Evolutionary conservation across 2,797 vertebrate genomes (phyloP), one percentile per base, ranked within the genome.

Genomic region (Staurois parvus): DNA sequence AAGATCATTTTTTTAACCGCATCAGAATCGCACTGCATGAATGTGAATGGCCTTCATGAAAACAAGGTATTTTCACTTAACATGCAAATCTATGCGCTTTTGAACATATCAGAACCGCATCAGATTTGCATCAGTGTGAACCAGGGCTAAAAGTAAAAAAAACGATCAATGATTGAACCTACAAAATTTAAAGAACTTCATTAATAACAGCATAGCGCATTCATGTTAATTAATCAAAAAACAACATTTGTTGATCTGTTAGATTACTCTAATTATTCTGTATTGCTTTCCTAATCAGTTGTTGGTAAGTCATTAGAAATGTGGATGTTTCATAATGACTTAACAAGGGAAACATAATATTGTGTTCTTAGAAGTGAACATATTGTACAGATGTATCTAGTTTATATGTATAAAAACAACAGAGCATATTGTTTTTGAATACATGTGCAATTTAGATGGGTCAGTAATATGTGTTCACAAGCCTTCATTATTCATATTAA

Each of bases 241-340:
- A 62, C 10, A 84, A 45, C 56, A 84, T 73, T 79, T 84, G 76
- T 84, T 79, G 76, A 79, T 84, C 26, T 78, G 29, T 77, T n/a
- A 72, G 74, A 77, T 72, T 52, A 72, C 24, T 32, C 34, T 79
- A 73, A 79, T 84, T 84, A 56, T 77, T 48, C 17, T 85, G 72
- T 80, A 79, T 84, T 73, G 76, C 76, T 68, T 81, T 59, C 64
- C 75, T 81, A 69, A 85, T 81, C 72, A 76, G 37, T 30, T 59
- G 7, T 40, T 68, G 69, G 64, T 70, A 81, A 59, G 29, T 81
- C n/a, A 81, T 85, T 81, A 69, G n/a, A 76, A 56, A 69, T 32
- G 29, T 15, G 62, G 28, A 66, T 66, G 13, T 48, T 42, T 79
- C 69, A 75, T 81, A 59, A 73, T 73, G 30, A 74, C 30, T 79